phyloP scores from a whole-genome alignment of 2,797 vertebrate species.

The Enteromius viviparus region DNA sequence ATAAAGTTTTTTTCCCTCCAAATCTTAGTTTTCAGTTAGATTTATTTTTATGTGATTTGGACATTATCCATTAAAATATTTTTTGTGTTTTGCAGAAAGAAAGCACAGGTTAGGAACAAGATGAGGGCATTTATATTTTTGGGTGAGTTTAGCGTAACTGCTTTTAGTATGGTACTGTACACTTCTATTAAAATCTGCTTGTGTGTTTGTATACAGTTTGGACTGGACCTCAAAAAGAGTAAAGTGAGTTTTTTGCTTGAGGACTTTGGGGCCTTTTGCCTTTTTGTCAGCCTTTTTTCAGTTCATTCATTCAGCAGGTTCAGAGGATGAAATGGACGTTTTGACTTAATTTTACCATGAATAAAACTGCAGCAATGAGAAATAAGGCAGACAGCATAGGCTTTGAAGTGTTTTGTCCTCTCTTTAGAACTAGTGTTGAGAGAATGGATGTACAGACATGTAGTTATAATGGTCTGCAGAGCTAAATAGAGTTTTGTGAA shows the following conservation, averaged over 20 bases:
- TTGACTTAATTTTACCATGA: background rate
- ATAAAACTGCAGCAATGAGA: background rate
- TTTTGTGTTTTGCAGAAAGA: background rate
- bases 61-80: background rate
- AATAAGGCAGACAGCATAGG: background rate
- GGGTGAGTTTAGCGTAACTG: background rate
- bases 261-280: conserved; percentile 1
- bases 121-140: background rate
- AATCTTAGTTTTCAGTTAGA: background rate
- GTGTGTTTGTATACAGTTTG: background rate
- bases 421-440: background rate
- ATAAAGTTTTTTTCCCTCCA: too few species aligned
- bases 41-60: background rate
- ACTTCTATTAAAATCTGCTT: background rate
- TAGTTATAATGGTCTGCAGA: conserved; percentile 61
- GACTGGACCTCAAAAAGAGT: background rate
- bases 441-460: background rate
- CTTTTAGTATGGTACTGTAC: background rate
- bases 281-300: conserved; percentile 7
- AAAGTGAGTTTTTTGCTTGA: conserved; percentile 26
- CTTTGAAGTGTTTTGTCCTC: background rate
- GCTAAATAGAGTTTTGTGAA: conserved; percentile 69
- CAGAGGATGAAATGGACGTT: background rate
- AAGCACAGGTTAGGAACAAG: background rate
- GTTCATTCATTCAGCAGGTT: background rate